These are phyloP conservation scores for Petrosia ficiformis DNA, from an alignment of 37 sponge, comb jelly and placozoan species.

Conservation along the genomic window DNA sequence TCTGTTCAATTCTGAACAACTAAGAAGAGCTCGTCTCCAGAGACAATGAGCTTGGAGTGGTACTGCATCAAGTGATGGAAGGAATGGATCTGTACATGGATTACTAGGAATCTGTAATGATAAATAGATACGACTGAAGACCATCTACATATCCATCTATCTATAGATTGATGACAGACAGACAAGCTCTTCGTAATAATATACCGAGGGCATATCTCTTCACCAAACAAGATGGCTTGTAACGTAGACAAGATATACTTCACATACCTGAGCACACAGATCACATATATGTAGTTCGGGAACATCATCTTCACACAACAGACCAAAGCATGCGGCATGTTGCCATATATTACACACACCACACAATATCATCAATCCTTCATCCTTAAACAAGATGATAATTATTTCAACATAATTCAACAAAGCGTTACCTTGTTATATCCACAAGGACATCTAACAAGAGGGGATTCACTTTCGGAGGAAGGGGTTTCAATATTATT, in stretches of 20 bases:
- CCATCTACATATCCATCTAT: too few species aligned
- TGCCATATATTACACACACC: constrained; percentile 73
- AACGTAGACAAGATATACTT: too few species aligned
- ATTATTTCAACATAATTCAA: background rate
- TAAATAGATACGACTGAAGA: too few species aligned
- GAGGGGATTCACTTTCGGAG: constrained; percentile 4
- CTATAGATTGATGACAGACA: too few species aligned
- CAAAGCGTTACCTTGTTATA: constrained; percentile 39
- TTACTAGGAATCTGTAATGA: too few species aligned
- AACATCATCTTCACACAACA: constrained; percentile 43
- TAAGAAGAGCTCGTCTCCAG: constrained; percentile 78
- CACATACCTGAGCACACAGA: constrained; percentile 33
- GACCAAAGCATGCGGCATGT: constrained; percentile 77
- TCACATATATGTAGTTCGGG: constrained; percentile 77
- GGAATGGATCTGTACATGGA: too few species aligned
- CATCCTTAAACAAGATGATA: constrained; percentile 44
- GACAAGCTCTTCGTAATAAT: too few species aligned
- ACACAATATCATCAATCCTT: constrained; percentile 83
- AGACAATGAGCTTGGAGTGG: too few species aligned
- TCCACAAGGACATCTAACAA: constrained; percentile 64
- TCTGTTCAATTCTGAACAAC: constrained; percentile 45
- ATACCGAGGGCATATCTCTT: too few species aligned
- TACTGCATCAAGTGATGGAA: too few species aligned
- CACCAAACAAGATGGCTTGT: too few species aligned
- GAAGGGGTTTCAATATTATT: background rate